phyloP scores from a whole-genome alignment of 23 tunicate genomes.

The Trididemnum clinides region DNA sequence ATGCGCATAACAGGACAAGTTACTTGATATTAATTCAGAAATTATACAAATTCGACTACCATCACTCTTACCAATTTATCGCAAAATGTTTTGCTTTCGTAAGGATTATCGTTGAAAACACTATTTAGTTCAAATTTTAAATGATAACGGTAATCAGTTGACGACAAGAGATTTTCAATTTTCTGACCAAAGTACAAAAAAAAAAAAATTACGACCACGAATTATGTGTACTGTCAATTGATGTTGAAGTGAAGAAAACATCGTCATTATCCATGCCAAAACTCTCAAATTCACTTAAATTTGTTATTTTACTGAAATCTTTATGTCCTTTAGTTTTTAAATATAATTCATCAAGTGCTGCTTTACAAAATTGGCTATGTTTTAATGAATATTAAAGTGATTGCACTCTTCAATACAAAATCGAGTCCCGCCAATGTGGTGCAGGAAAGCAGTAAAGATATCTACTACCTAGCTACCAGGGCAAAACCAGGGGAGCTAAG shows the following conservation, averaged over 20 bases:
- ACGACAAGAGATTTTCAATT: neutral
- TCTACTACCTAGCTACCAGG: slow-evolving; percentile 38
- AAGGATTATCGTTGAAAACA: neutral
- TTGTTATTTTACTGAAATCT: neutral
- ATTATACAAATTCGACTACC: no score
- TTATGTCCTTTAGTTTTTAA: neutral
- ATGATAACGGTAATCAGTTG: neutral
- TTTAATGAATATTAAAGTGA: neutral
- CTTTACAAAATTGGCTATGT: neutral
- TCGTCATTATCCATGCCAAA: neutral
- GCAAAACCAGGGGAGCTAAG: no score
- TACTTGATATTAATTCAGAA: no score
- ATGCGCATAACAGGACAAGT: no score
- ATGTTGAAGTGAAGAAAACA: neutral
- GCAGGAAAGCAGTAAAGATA: slow-evolving; percentile 18
- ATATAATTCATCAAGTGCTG: neutral
- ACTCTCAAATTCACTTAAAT: neutral
- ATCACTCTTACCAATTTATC: no score
- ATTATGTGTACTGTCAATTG: neutral
- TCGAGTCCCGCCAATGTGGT: neutral
- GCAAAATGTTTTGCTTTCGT: no score
- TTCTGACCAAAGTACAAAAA: neutral
- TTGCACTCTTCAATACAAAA: neutral
- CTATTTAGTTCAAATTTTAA: neutral
- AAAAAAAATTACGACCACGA: neutral